Base-by-base conservation (phyloP, 2,113 vertebrate species). In the Nettapus auritus region DNA sequence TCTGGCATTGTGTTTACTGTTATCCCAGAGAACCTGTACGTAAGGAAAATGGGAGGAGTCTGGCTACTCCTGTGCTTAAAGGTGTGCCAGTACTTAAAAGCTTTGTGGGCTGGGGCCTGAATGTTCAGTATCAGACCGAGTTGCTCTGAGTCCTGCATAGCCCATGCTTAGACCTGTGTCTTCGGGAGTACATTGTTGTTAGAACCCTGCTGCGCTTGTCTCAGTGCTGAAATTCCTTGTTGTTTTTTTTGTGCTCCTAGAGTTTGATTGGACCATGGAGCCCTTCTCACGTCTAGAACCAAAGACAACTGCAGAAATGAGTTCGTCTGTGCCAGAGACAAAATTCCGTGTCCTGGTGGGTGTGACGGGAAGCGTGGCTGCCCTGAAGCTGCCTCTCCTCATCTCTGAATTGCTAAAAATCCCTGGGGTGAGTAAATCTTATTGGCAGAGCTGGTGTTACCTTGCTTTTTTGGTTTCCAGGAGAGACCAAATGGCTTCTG, bases 321-420 rank as follows among this genome's bases (percentile, higher is more conserved):
- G 42, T 71, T 93, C n/a, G 0, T 2, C 50, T 0, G 3, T 28
- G 46, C n/a, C 9, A 0, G 53, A 6, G 70, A 89, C 59, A 42
- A 95, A 31, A 1, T 94, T 82, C 88, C 96, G 3, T 2, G 92
- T 99, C 29, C 98, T 99, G 13, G 93, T 99, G 44, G 99, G 99
- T 8, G 99, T 99, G 36, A 99, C 99, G 1, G 99, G 99, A 23
- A 99, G 99, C 0, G 99, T 99, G 7, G 99, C 99, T 57, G 98
- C 99, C 8, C 94, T 99, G 75, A 99, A 99, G 89, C 96, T 99
- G 56, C 99, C 99, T 28, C 77, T 98, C 74, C 94, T 99, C 67
- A 69, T 99, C 0, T 70, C 95, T 0, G 96, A 97, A 36, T 97
- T 99, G 88, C 98, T 99, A 90, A 97, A 98, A 53, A 94, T 99